Conservation (phyloP, 1,140 invertebrate species). For the Plutomurus gul region DNA sequence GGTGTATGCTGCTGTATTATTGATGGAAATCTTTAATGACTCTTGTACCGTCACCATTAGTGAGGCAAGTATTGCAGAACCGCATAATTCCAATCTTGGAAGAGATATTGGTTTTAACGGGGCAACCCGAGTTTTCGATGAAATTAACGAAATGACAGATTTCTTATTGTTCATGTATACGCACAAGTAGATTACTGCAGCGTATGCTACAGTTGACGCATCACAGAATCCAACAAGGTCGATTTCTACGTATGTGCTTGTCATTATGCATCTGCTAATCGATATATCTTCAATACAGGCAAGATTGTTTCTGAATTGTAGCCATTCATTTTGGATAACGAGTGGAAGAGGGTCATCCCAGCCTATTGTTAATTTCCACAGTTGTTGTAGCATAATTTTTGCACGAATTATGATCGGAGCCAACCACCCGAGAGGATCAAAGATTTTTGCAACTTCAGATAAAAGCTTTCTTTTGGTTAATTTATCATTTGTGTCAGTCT, state of each 20-base stretch:
- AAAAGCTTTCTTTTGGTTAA: constrained; percentile 37
- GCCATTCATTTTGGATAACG: constrained; percentile 47
- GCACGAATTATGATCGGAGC: constrained; percentile 50
- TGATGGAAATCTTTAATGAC: background rate
- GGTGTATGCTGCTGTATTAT: constrained; percentile 35
- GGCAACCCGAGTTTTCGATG: constrained; percentile 43
- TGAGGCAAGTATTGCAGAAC: constrained; percentile 28
- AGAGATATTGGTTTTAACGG: constrained; percentile 38
- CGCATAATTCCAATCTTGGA: constrained; percentile 44
- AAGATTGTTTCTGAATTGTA: background rate
- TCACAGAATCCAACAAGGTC: background rate
- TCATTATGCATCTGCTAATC: background rate
- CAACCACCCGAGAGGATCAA: constrained; percentile 34
- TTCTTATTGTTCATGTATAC: background rate
- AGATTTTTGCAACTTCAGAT: constrained; percentile 30
- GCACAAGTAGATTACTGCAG: background rate
- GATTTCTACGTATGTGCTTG: background rate
- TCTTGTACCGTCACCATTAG: constrained; percentile 8
- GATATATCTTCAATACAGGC: background rate
- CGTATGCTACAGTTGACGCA: background rate
- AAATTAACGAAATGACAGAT: background rate
- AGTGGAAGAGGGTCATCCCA: constrained; percentile 56
- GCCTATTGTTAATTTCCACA: constrained; percentile 54
- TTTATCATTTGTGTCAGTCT: constrained; percentile 4
- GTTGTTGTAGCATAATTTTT: constrained; percentile 56